Base-by-base conservation (phyloP, 1,140 invertebrate genomes). In the Artemia franciscana region DNA sequence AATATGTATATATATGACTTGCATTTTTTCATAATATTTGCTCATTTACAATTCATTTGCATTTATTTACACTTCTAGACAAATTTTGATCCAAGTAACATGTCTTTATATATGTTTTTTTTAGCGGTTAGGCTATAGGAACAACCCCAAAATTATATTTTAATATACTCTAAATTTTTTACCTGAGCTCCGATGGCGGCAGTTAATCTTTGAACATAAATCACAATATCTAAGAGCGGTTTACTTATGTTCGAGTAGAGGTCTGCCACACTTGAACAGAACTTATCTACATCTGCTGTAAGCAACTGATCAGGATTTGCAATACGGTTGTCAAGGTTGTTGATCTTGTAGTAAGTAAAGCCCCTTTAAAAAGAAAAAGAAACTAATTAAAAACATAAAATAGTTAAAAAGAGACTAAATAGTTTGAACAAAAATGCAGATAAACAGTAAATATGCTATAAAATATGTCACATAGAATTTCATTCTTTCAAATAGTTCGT, bases 181-280 rank as follows among this genome's bases (percentile, higher is more conserved):
- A 84, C 85, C 72, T 81, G 73, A 51, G 78, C 79, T 60, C 93
- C 92, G 67, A 98, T 76, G 61, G 82, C 83, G 9, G 83, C 80
- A 0, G 91, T 89, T 28, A 98, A 75, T 69, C 85, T 83, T 68
- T 92, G 88, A 12, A 96, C 82, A 72, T 97, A 98, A 65, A 98
- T 86, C 39, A 85, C 76, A 56, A 98, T 95, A 73, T 98, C 94
- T 63, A 98, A 72, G 4, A 94, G 70, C 0, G 95, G 95, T 76
- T 98, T 98, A 66, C 88, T 89, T n/a, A 97, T 81, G 74, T 97
- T 96, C 58, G 91, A 93, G 74, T 98, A 98, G 1, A 98, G 75
- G 70, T 97, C 90, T 7, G 91, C 87, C 62, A 94, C 82, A 65
- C 89, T 88, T 67, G 91, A 86, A 72, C 91, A 96, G 75, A 98